Evolutionary conservation across 1,140 invertebrate genomes (phyloP).

Genomic region (Adoxophyes honmai): DNA sequence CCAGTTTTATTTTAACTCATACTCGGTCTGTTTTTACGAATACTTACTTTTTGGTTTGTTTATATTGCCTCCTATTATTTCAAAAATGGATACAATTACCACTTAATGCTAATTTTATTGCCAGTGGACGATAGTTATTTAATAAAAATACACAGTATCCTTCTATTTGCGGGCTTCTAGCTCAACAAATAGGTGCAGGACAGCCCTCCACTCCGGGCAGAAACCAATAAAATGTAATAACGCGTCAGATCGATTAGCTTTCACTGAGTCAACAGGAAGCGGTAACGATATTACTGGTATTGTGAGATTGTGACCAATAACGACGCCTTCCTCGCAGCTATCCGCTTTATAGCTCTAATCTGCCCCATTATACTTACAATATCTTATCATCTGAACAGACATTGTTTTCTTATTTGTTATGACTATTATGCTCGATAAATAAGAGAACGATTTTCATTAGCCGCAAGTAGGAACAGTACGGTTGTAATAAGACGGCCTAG

Average conservation of each 20-base stretch:
- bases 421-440: slow-evolving; percentile 7
- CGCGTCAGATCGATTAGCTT: slow-evolving; percentile 36
- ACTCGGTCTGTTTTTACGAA: too few species aligned
- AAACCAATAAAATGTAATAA: slow-evolving; percentile 34
- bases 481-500: too few species aligned
- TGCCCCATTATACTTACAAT: slow-evolving; percentile 26
- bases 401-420: slow-evolving; percentile 15
- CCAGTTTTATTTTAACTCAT: too few species aligned
- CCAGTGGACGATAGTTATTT: too few species aligned
- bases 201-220: slow-evolving; percentile 8
- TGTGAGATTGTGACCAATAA: slow-evolving; percentile 43
- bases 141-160: too few species aligned
- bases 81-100: too few species aligned
- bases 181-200: background rate
- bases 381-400: slow-evolving; percentile 11
- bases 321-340: slow-evolving; percentile 24
- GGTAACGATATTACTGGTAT: slow-evolving; percentile 35
- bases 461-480: background rate
- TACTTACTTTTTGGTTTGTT: too few species aligned
- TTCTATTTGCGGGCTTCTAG: too few species aligned
- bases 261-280: slow-evolving; percentile 32
- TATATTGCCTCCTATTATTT: too few species aligned
- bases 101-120: too few species aligned
- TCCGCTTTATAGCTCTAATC: slow-evolving; percentile 40
- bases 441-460: background rate